These are phyloP conservation scores for Tetranychus urticae DNA, from an alignment of 1,140 invertebrate genomes.

Conservation along the genomic window DNA sequence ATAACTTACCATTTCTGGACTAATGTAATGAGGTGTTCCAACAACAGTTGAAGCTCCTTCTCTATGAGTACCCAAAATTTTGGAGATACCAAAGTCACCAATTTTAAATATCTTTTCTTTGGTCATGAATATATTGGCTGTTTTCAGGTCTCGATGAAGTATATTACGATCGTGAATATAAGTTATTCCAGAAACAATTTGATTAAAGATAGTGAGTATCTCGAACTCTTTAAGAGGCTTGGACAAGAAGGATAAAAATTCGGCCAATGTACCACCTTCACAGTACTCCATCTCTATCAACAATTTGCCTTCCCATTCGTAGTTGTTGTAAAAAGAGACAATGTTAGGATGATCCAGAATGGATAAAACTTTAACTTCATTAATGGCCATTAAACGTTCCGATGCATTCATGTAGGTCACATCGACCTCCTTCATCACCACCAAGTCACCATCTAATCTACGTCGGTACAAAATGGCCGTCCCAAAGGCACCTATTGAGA, in stretches of 20 bases:
- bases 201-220: constrained; percentile 37
- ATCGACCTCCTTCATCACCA: constrained; percentile 52
- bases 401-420: constrained; percentile 38
- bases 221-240: constrained; percentile 31
- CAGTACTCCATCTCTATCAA: constrained; percentile 63
- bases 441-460: constrained; percentile 34
- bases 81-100: constrained; percentile 57
- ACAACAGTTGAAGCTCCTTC: constrained; percentile 44
- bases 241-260: constrained; percentile 31
- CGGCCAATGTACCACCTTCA: constrained; percentile 39
- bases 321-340: constrained; percentile 45
- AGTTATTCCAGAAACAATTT: constrained; percentile 39
- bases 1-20: constrained; percentile 44
- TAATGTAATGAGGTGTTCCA: constrained; percentile 58
- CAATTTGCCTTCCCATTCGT: constrained; percentile 41
- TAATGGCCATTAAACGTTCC: constrained; percentile 43
- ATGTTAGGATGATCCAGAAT: constrained; percentile 48
- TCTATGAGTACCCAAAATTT: constrained; percentile 39
- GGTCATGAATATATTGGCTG: constrained; percentile 49
- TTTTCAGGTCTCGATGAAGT: constrained; percentile 50
- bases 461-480: constrained; percentile 42
- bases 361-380: constrained; percentile 43
- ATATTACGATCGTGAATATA: constrained; percentile 48
- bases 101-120: constrained; percentile 38
- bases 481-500: constrained; percentile 38